Conservation (phyloP, 2,888 invertebrate species). For the Tyria jacobaeae region DNA sequence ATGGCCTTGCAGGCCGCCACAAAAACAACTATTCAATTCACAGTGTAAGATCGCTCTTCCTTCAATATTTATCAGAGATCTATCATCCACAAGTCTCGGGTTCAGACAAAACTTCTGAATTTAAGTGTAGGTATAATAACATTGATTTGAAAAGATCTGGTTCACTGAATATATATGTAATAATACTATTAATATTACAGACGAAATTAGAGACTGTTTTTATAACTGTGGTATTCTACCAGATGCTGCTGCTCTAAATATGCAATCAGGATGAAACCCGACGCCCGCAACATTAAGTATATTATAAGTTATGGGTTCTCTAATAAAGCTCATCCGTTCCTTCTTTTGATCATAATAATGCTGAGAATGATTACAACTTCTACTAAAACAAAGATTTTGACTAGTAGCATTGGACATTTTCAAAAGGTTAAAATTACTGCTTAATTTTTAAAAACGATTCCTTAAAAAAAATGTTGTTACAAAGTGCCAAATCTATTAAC, state of each 20-base stretch:
- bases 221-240: slow-evolving; percentile 16
- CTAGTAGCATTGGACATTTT: neutral
- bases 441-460: neutral
- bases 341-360: slow-evolving; percentile 65
- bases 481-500: slow-evolving; percentile 45
- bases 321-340: slow-evolving; percentile 67
- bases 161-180: too few relatives aligned
- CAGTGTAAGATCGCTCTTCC: too few relatives aligned
- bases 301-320: slow-evolving; percentile 63
- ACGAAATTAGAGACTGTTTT: slow-evolving; percentile 8
- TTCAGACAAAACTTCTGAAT: too few relatives aligned
- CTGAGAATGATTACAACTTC: slow-evolving; percentile 24
- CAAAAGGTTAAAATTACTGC: neutral
- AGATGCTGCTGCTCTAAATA: slow-evolving; percentile 35
- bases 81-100: too few relatives aligned
- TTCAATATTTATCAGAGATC: too few relatives aligned
- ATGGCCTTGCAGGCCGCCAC: too few relatives aligned
- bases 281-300: slow-evolving; percentile 56
- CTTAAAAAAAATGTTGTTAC: slow-evolving; percentile 13
- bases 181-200: neutral
- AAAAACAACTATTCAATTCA: too few relatives aligned
- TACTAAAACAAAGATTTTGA: slow-evolving; percentile 14
- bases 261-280: slow-evolving; percentile 68
- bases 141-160: too few relatives aligned
- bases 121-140: too few relatives aligned